Base-by-base conservation (phyloP, 1,140 invertebrate genomes). In the Ceratosolen fusciceps region DNA sequence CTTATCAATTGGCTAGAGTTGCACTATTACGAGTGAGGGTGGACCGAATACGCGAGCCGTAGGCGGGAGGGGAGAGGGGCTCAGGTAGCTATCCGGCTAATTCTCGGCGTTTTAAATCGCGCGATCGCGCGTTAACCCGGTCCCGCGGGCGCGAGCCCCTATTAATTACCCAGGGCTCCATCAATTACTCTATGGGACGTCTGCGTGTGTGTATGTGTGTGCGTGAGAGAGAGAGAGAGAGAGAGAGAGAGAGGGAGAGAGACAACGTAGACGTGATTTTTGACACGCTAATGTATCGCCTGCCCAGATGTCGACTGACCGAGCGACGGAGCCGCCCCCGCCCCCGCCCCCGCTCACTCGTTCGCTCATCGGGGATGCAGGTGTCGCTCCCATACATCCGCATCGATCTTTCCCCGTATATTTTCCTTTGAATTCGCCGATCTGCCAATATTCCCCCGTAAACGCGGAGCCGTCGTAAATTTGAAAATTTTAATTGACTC, bases 241-340 rank as follows among this genome's bases (percentile, higher is more conserved):
- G 31, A 31, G 29, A 37, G 31, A 65, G 16, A 34, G 37, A 43
- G 37, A 74, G 82, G 14, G 29, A 9, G 39, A 65, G 1, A n/a
- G 65, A 19, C 24, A 31, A 4, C 24, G 10, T 12, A 14, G 62
- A 47, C 19, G 56, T 83, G 82, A 87, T 87, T 88, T 88, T 90
- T 90, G 88, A 89, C 88, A 87, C 86, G 87, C 84, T 89, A 89
- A 90, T 85, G 87, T 89, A 89, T 89, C 85, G 88, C 86, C 80
- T 77, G 84, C 83, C 84, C 88, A 90, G 87, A 88, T 90, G 88
- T 89, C 85, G 86, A 49, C 7, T 37, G n/a, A n/a, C n/a, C n/a
- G n/a, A n/a, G n/a, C n/a, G n/a, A n/a, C n/a, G n/a, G 56, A 56
- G n/a, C 52, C 9, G 8, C 1, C 0, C 67, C 31, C 1, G 26